Conservation (phyloP, 1,140 invertebrate genomes). For the Cephus cinctus region DNA sequence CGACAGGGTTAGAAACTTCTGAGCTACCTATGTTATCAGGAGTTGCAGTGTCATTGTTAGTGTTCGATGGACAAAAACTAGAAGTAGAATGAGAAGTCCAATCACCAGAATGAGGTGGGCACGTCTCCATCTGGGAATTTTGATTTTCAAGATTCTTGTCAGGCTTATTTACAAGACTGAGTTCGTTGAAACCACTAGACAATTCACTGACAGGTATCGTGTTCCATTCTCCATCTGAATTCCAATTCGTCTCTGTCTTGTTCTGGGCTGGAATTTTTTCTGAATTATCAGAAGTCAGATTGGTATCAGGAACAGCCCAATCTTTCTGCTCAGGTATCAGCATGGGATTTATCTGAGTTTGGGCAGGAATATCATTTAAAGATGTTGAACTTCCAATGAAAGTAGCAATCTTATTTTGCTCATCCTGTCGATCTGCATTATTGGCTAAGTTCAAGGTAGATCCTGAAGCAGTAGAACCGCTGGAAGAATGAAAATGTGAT, state of each 20-base stretch:
- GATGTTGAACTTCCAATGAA: conserved; percentile 23
- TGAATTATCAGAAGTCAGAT: conserved; percentile 23
- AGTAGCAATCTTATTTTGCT: conserved; percentile 27
- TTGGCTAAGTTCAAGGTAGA: conserved; percentile 28
- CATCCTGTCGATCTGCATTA: conserved; percentile 33
- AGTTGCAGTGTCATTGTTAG: too few relatives aligned
- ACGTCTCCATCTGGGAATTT: neutral
- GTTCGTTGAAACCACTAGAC: conserved; percentile 30
- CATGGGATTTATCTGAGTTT: conserved; percentile 15
- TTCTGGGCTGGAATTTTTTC: conserved; percentile 28
- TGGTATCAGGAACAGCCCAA: conserved; percentile 22
- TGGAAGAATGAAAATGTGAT: conserved; percentile 23
- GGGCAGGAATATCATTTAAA: conserved; percentile 27
- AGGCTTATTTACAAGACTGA: conserved; percentile 23
- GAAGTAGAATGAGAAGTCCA: conserved; percentile 4
- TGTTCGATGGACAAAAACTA: neutral
- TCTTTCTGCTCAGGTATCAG: conserved; percentile 15
- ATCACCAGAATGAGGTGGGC: neutral
- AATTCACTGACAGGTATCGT: conserved; percentile 28
- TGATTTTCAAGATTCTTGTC: conserved; percentile 24
- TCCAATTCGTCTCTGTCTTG: conserved; percentile 33
- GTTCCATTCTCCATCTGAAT: conserved; percentile 33
- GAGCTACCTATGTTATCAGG: conserved; percentile 29
- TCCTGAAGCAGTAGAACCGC: conserved; percentile 19
- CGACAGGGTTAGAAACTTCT: neutral